These are phyloP conservation scores for Emydocephalus ijimae DNA, from an alignment of 2,113 vertebrate species.

Conservation along the genomic window DNA sequence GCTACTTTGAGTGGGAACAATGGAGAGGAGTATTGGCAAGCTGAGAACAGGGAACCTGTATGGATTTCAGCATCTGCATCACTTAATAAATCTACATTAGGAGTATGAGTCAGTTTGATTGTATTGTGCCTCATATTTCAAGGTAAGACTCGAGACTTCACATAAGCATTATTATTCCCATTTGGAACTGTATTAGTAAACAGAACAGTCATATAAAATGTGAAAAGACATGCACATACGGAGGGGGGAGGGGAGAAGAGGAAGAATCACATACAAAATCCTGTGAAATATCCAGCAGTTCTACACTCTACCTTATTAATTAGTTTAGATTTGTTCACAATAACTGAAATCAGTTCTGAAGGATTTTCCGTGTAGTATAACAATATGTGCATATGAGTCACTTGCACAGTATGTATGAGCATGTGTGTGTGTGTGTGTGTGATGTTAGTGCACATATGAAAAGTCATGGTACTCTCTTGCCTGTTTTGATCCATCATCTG, in stretches of 20 bases:
- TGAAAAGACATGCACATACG: not conserved
- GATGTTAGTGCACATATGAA: not conserved
- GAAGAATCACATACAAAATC: no score
- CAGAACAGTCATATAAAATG: not conserved
- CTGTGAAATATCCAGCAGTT: not conserved
- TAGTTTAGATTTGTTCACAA: not conserved
- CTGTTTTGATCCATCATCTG: not conserved
- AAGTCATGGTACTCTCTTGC: not conserved
- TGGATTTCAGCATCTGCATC: not conserved
- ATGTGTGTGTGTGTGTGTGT: not conserved
- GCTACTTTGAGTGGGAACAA: constrained; percentile 14
- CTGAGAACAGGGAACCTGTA: constrained; percentile 12
- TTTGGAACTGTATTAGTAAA: not conserved
- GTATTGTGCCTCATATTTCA: not conserved
- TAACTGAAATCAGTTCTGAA: not conserved
- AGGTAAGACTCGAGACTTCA: not conserved
- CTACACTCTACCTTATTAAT: not conserved
- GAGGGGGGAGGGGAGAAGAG: no score
- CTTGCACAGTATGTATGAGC: not conserved
- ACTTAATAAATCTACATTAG: constrained; percentile 11
- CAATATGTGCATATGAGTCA: not conserved
- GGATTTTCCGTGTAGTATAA: not conserved
- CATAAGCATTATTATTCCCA: not conserved
- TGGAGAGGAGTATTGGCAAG: constrained; percentile 13
- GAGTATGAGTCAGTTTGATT: not conserved